Evolutionary conservation across 2,113 vertebrate genomes (phyloP), one percentile per base, ranked within the genome.

Genomic region (Pachypanchax playfairii): DNA sequence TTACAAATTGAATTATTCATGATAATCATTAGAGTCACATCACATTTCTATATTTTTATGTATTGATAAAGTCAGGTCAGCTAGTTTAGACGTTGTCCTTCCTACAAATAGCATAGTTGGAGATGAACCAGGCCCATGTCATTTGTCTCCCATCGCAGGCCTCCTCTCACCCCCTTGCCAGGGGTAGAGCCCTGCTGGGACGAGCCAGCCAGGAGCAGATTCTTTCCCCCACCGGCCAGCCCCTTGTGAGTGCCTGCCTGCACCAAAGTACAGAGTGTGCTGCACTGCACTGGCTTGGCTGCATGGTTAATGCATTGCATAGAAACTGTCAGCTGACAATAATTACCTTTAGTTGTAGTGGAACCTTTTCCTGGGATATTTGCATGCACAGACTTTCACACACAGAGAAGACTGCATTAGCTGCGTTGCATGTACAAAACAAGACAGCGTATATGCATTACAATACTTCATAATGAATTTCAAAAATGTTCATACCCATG

Each of bases 101-200:
- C 67, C 69, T 76, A 64, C 64, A 42, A 74, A 63, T 82, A 73
- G 64, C 63, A 66, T 80, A 83, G 82, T 79, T 66, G 67, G 70
- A 81, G 71, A 80, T 89, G 83, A 87, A 87, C 87, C 87, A 88
- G 88, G 91, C 86, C 82, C 85, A 46, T 93, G 88, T 92, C 84
- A 83, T 93, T 89, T 93, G 87, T 93, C 82, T 93, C 88, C 88
- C 85, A 87, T 74, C 90, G 89, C 92, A 93, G 92, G 89, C 91
- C 92, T 92, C 92, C 92, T 93, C 92, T 93, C 86, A 93, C 92
- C 90, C 92, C 92, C 79, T 91, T 93, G 91, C 92, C 92, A 77
- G 92, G 92, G 89, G 91, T 91, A 91, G 91, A 93, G 91, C 92
- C 92, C 90, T 93, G 91, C 86, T 92, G 92, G 92, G 92, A 92